These are phyloP conservation scores for Calameuta filiformis DNA, from an alignment of 2,888 invertebrate genomes.

Conservation along the genomic window DNA sequence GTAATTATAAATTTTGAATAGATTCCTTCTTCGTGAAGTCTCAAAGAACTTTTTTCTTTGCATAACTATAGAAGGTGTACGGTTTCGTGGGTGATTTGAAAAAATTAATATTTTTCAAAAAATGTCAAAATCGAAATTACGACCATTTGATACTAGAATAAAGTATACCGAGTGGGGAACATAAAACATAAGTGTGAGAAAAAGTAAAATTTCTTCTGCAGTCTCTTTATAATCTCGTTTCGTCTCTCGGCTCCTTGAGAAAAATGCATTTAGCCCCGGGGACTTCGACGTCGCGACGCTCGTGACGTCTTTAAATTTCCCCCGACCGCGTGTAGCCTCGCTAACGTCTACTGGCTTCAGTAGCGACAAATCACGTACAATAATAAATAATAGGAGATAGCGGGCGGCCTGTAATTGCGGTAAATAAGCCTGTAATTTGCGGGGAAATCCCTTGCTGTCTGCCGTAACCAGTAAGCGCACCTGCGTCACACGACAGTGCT, in stretches of 20 bases:
- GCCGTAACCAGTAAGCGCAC: constrained; percentile 14
- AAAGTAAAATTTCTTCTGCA: background rate
- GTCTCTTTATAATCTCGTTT: background rate
- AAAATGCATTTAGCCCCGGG: background rate
- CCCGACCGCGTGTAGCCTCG: background rate
- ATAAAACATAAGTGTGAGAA: background rate
- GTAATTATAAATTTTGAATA: background rate
- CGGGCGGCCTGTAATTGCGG: constrained; percentile 22
- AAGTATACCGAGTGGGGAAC: background rate
- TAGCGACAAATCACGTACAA: constrained; percentile 1
- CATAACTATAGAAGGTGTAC: background rate
- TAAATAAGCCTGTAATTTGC: constrained; percentile 25
- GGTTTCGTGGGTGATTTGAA: background rate
- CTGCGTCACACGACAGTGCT: constrained; percentile 16
- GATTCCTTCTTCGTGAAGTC: background rate
- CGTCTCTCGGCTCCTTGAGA: background rate
- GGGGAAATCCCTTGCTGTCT: constrained; percentile 16
- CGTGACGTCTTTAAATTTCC: background rate
- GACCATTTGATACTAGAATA: background rate
- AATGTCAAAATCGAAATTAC: no score
- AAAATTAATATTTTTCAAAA: background rate
- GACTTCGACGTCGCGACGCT: background rate
- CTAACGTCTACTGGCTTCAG: background rate
- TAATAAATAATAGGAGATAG: constrained; percentile 12
- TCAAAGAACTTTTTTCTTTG: background rate